Base-by-base conservation (phyloP, 2,113 vertebrate genomes). In the Tretioscincus oriximinensis region DNA sequence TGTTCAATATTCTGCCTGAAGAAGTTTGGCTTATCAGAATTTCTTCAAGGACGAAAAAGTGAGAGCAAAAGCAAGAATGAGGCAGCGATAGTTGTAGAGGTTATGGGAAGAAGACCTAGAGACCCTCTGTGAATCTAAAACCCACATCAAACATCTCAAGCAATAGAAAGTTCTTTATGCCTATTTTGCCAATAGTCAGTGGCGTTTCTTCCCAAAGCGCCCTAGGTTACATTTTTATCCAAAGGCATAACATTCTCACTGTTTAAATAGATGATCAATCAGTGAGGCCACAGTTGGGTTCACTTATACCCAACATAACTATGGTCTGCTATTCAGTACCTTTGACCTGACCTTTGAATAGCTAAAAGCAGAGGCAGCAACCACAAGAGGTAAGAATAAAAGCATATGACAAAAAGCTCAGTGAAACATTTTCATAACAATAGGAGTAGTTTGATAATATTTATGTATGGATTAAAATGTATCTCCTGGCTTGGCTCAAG, bases 381-480 rank as follows among this genome's bases (percentile, higher is more conserved):
- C 84, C 87, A 87, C 66, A 77, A 76, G 80, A 78, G 79, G 85
- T 76, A 72, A 85, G 81, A 88, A 91, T 88, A 91, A 92, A 90
- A 90, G 81, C 77, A 81, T 77, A 76, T 0, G 80, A 92, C 80
- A 88, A 88, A 93, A 90, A 90, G 80, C n/a, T 84, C 87, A 84
- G 82, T 76, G 90, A 89, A 93, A 90, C 47, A 90, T 92, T 92
- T 93, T 88, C 85, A 89, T 93, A 88, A 93, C 90, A 92, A 93
- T 84, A 86, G 90, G 87, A 89, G 86, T 77, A 76, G 80, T 87
- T 92, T 90, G 81, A 91, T 85, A 88, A 91, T 85, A 84, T 73
- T 85, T 87, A 82, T 78, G 66, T 72, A 71, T 0, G 72, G 82
- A 72, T 66, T 78, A 83, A 85, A 82, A 82, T 82, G 31, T 29